These are phyloP conservation scores for Chloropsis cyanopogon DNA, from an alignment of 2,113 vertebrate genomes.

Conservation along the genomic window DNA sequence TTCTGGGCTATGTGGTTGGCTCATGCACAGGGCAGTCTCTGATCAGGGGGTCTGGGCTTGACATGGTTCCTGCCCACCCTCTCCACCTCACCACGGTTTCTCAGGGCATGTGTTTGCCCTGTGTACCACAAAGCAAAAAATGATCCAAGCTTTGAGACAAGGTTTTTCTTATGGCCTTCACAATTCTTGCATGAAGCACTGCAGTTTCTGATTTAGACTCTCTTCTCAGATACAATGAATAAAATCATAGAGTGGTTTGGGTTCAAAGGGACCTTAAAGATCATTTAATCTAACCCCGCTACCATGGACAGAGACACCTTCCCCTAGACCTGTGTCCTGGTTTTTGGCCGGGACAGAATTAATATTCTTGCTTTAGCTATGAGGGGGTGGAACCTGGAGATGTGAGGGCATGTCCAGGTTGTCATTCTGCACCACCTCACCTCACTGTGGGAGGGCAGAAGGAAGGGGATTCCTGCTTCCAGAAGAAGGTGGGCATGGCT, in stretches of 20 bases:
- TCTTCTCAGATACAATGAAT: not conserved
- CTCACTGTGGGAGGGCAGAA: accelerated
- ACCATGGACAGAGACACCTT: not conserved
- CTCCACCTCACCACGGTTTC: accelerated
- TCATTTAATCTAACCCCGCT: not conserved
- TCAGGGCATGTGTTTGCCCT: not conserved
- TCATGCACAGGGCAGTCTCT: not conserved
- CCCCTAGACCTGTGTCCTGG: not conserved
- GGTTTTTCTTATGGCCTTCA: not conserved
- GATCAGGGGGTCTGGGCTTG: not conserved
- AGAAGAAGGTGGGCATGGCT: not conserved
- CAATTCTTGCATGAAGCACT: not conserved
- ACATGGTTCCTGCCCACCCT: not conserved
- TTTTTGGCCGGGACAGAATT: not conserved
- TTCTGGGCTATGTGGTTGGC: accelerated
- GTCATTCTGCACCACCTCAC: not conserved
- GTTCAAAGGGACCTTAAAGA: not conserved
- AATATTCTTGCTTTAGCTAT: not conserved
- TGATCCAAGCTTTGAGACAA: not conserved
- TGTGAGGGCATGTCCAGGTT: not conserved
- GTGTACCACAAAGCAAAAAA: not conserved
- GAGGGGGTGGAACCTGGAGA: not conserved
- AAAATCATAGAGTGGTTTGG: not conserved
- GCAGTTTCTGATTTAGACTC: not conserved
- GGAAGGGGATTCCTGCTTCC: accelerated